phyloP scores from a whole-genome alignment of 2,113 vertebrate genomes.

The Cynopterus brachyotis region DNA sequence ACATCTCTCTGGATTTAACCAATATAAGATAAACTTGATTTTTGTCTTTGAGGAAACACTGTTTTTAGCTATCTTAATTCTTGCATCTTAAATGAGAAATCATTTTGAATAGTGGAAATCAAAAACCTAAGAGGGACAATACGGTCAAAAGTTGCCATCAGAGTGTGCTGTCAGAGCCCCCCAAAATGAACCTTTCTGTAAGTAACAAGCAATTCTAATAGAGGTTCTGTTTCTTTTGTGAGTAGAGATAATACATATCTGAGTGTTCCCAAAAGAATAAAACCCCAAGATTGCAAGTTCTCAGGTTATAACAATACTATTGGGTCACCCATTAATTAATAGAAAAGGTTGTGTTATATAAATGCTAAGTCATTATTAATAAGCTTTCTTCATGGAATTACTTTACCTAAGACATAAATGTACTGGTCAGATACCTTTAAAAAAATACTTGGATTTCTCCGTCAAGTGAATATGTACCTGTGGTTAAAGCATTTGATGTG shows the following conservation, averaged over 20 bases:
- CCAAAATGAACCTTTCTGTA: not conserved
- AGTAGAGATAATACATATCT: too few relatives aligned
- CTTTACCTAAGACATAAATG: not conserved
- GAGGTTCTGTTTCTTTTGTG: not conserved
- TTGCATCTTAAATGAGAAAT: not conserved
- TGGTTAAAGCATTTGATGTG: not conserved
- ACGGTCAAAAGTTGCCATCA: not conserved
- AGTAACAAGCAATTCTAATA: not conserved
- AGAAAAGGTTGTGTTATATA: not conserved
- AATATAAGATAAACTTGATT: not conserved
- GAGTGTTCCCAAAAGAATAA: not conserved
- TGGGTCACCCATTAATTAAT: not conserved
- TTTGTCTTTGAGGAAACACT: not conserved
- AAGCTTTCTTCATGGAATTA: not conserved
- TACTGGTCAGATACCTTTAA: not conserved
- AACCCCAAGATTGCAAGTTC: not conserved
- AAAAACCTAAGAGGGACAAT: not conserved
- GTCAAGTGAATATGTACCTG: not conserved
- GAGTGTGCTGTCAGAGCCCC: not conserved
- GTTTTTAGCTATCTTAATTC: not conserved
- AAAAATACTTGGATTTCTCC: not conserved
- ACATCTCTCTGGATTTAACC: not conserved
- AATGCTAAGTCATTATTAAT: not conserved
- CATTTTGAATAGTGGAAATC: not conserved
- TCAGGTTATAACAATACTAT: not conserved